Conservation (phyloP, 2,113 vertebrate species). For the Bungarus multicinctus region DNA sequence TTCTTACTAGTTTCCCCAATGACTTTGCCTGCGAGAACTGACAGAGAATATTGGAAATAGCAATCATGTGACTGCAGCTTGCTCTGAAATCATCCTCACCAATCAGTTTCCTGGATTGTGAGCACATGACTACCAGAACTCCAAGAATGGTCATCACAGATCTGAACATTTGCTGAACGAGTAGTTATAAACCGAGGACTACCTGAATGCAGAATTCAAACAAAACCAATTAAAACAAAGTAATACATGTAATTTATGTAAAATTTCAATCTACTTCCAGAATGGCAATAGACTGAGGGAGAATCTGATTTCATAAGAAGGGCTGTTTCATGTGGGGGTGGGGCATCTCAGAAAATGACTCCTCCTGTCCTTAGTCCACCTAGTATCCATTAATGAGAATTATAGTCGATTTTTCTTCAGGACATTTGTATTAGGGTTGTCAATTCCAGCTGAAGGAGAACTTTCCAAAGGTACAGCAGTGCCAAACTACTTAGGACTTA, state of each 20-base stretch:
- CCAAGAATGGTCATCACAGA: background rate
- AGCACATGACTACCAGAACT: background rate
- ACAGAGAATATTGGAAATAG: background rate
- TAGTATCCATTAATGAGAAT: background rate
- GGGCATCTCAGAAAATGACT: background rate
- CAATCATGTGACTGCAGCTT: background rate
- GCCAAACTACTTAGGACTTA: background rate
- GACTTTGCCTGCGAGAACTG: background rate
- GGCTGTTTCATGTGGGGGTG: background rate
- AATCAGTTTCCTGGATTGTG: background rate
- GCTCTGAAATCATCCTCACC: background rate
- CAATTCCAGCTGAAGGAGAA: background rate
- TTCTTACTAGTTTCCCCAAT: background rate
- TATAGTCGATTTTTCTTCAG: background rate
- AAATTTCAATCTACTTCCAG: background rate
- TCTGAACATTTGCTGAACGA: background rate
- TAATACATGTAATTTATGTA: background rate
- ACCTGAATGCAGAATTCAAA: background rate
- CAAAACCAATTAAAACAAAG: background rate
- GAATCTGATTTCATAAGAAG: background rate
- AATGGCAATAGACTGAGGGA: background rate
- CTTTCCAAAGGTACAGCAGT: background rate
- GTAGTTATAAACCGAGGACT: background rate
- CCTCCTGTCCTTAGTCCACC: background rate
- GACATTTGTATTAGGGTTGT: background rate